These are phyloP conservation scores for Anthophora plumipes DNA, from an alignment of 2,888 invertebrate genomes.

Conservation along the genomic window DNA sequence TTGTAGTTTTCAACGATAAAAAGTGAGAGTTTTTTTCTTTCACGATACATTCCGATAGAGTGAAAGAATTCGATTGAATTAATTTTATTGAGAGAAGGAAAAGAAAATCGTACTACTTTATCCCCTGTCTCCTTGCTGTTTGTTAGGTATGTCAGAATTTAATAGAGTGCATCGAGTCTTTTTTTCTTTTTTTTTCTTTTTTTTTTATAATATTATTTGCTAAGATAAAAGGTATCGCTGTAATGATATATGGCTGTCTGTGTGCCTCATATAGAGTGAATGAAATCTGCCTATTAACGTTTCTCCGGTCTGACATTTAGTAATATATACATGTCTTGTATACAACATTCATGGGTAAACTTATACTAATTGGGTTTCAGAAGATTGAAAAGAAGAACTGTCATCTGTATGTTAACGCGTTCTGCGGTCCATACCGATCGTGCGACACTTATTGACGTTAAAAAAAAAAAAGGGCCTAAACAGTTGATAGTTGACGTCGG, in stretches of 20 bases:
- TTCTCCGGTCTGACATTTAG: conserved; percentile 45
- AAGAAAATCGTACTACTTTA: background rate
- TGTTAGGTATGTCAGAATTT: conserved; percentile 28
- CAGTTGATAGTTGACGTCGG: conserved; percentile 54
- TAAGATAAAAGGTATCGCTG: conserved; percentile 41
- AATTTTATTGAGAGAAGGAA: conserved; percentile 22
- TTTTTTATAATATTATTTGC: too few relatives aligned
- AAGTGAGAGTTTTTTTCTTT: conserved; percentile 33
- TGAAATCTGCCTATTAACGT: conserved; percentile 56
- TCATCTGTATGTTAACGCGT: conserved; percentile 36
- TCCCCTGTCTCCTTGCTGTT: conserved; percentile 25
- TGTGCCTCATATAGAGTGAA: conserved; percentile 64
- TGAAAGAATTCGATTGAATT: conserved; percentile 45
- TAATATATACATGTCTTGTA: conserved; percentile 41
- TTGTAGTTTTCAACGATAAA: conserved; percentile 23
- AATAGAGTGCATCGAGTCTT: conserved; percentile 43
- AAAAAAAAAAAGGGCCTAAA: conserved; percentile 49
- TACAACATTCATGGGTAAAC: conserved; percentile 24
- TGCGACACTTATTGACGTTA: conserved; percentile 29
- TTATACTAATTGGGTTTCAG: conserved; percentile 31
- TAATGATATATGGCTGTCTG: conserved; percentile 63
- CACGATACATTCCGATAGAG: conserved; percentile 58
- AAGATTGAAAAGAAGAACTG: conserved; percentile 15
- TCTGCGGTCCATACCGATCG: conserved; percentile 14
- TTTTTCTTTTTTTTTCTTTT: background rate